Percentiles rank a stretch among this genome's conserved stretches.
These are phyloP conservation scores for Plemyria rubiginata DNA, from an alignment of 2,888 invertebrate species.

Conservation along the genomic window DNA sequence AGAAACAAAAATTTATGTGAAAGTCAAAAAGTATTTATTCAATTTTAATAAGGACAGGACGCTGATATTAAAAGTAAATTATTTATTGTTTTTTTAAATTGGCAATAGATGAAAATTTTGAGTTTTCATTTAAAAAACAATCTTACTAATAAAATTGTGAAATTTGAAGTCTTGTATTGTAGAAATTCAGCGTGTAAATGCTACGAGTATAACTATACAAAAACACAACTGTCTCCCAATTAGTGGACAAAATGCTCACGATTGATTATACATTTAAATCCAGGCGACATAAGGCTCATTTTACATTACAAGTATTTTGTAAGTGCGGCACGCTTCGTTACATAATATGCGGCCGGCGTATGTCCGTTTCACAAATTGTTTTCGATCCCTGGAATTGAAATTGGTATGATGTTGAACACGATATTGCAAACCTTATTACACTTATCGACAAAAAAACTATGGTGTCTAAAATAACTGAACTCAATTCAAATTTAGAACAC, in stretches of 20 bases:
- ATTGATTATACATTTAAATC: background rate
- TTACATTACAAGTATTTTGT: background rate
- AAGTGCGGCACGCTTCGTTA: background rate
- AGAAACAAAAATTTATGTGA: no score
- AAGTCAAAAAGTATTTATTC: no score
- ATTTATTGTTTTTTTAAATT: no score
- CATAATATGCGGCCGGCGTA: constrained; percentile 15
- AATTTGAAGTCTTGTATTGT: no score
- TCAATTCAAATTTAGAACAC: no score
- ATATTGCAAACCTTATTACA: constrained; percentile 1
- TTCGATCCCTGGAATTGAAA: constrained; percentile 23
- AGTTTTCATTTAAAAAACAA: no score
- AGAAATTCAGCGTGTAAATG: background rate
- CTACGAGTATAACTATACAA: background rate
- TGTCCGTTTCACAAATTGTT: constrained; percentile 18
- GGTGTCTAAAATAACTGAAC: no score
- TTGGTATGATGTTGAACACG: constrained; percentile 15
- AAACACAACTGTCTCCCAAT: background rate
- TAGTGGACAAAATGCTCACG: background rate
- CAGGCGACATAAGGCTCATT: background rate
- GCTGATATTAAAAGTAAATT: no score
- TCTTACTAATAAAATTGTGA: no score
- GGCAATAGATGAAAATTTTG: no score
- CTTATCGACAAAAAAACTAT: background rate
- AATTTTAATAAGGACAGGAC: no score